Evolutionary conservation across 2,888 invertebrate genomes (phyloP).

Genomic region (Pyralis farinalis): DNA sequence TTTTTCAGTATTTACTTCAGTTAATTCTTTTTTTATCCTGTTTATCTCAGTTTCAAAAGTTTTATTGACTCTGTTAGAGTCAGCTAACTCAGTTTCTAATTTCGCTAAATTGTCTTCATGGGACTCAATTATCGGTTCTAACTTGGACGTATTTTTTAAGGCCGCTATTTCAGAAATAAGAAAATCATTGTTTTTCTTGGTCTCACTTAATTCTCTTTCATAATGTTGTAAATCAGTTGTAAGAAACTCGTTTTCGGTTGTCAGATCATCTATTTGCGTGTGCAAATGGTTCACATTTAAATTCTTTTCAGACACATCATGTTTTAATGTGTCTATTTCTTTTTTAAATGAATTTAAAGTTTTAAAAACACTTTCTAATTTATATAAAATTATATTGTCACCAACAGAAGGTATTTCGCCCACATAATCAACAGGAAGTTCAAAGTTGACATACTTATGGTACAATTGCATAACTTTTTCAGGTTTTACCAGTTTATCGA

Average conservation of each 20-base stretch:
- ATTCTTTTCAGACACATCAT: constrained; percentile 78
- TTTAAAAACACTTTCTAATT: constrained; percentile 78
- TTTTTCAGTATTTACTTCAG: constrained; percentile 61
- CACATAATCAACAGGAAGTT: constrained; percentile 67
- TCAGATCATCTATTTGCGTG: constrained; percentile 79
- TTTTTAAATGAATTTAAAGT: constrained; percentile 79
- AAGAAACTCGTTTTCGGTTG: constrained; percentile 71
- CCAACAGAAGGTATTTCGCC: constrained; percentile 65
- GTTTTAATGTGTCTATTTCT: constrained; percentile 80
- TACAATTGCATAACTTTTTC: constrained; percentile 66
- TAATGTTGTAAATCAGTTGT: constrained; percentile 69
- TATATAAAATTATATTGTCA: constrained; percentile 57
- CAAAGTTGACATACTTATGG: constrained; percentile 71
- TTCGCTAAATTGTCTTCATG: constrained; percentile 85
- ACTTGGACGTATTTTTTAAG: constrained; percentile 82
- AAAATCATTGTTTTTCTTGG: constrained; percentile 86
- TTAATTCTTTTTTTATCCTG: constrained; percentile 78
- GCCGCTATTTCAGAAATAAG: constrained; percentile 84
- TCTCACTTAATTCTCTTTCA: constrained; percentile 83
- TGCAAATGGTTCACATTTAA: constrained; percentile 74
- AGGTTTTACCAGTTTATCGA: constrained; percentile 49
- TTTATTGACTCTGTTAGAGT: constrained; percentile 79
- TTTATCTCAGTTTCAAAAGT: constrained; percentile 82
- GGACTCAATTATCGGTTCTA: constrained; percentile 86
- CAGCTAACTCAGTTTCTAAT: constrained; percentile 84